Percentiles rank a stretch among this genome's conserved stretches.
These are phyloP conservation scores for human (Homo sapiens) DNA, from an alignment of 2,113 vertebrate genomes.

Conservation along the genomic window GRCh38 chr11:90633001-90633500, in stretches of 20 bases:
- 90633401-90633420: background rate
- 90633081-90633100: background rate
- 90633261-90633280: background rate
- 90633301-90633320: background rate
- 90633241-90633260: background rate
- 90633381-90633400: background rate
- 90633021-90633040: background rate
- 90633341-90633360: too few relatives aligned
- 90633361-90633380: background rate
- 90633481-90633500: background rate
- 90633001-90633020: background rate
- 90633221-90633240: background rate
- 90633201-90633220: background rate
- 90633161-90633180: background rate
- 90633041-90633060: background rate
- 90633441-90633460: background rate
- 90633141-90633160: background rate
- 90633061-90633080: background rate
- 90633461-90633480: background rate
- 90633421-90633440: background rate
- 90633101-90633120: background rate
- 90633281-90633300: background rate
- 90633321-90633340: background rate
- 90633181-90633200: background rate
- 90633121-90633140: background rate